Conservation (phyloP, 2,113 vertebrate species). For the Dromiciops gliroides region DNA sequence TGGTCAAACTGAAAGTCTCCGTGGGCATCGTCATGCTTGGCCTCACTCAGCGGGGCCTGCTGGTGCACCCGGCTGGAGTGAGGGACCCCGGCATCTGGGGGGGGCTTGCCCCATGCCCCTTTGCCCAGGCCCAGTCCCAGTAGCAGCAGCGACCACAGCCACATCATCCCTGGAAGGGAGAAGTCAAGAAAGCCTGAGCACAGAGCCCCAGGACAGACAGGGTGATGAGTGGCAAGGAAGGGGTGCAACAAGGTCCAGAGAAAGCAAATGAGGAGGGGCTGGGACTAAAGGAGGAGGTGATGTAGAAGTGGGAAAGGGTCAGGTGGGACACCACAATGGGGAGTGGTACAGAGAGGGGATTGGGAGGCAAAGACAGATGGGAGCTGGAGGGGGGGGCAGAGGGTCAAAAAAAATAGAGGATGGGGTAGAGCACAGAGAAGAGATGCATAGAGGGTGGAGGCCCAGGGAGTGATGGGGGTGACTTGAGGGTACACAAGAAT, state of each 20-base stretch:
- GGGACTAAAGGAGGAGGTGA: too few relatives aligned
- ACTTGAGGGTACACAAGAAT: not conserved
- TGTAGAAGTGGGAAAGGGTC: not conserved
- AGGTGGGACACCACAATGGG: constrained; percentile 2
- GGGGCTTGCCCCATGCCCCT: constrained; percentile 77
- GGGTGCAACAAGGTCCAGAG: not conserved
- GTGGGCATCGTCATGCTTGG: constrained; percentile 81
- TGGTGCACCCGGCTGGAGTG: constrained; percentile 85
- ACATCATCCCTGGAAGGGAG: constrained; percentile 5
- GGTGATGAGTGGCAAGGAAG: not conserved
- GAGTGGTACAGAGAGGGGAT: constrained; percentile 52
- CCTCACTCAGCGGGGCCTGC: constrained; percentile 88
- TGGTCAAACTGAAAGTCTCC: constrained; percentile 89
- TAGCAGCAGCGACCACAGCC: constrained; percentile 46
- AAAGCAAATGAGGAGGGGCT: too few relatives aligned
- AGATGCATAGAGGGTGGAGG: not conserved
- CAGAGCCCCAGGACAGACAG: not conserved
- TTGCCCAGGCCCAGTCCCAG: constrained; percentile 39
- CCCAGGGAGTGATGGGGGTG: not conserved
- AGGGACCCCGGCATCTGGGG: constrained; percentile 85
- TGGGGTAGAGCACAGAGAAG: not conserved
- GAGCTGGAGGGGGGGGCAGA: accelerated
- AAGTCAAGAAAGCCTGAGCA: not conserved
- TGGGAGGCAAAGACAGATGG: not conserved
- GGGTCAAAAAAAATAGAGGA: not conserved